Evolutionary conservation across 2,113 vertebrate species (phyloP), one percentile per base, ranked within the genome.

Genomic region (Cygnus atratus): DNA sequence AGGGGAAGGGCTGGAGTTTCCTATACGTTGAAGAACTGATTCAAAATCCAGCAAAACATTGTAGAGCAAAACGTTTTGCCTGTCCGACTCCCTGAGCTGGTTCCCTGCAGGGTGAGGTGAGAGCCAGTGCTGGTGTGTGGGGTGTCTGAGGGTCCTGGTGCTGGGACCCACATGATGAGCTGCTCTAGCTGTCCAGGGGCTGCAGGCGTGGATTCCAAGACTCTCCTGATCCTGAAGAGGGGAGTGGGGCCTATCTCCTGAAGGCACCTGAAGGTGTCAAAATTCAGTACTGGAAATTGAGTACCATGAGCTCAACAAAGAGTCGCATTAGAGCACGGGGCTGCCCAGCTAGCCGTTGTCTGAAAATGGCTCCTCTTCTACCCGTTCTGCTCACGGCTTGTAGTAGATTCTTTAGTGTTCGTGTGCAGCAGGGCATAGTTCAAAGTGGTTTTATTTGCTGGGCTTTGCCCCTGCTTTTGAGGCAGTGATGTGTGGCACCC

Each of bases 371-470:
- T 61, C 15, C 33, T 79, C 46, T 87, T 41, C 59, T 50, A 22
- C 11, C 41, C 35, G 19, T 37, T 11, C 3, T 21, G 13, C 31
- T 66, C 5, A 10, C 11, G 26, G 26, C 70, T 52, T 43, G 9
- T 52, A 13, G 14, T 35, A 31, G 37, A 77, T 86, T 50, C 44
- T 89, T 91, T 37, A n/a, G 0, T 48, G 43, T 22, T 46, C 2
- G 0, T 15, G 2, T 28, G n/a, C 61, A 3, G 4, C 22, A 65
- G 58, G 9, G 41, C 9, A 11, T 29, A 31, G 25, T 71, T 67
- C 2, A 0, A 20, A 75, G 52, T 11, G 5, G 28, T 89, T 87
- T 72, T 62, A 14, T 58, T 67, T 76, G 44, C 10, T 57, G 50
- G 73, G 62, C n/a, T 81, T 82, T 91, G 18, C 3, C 44, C 6